Evolutionary conservation across 2,888 invertebrate genomes (phyloP), one percentile per base, ranked within the genome.

Genomic region (Tineola bisselliella): DNA sequence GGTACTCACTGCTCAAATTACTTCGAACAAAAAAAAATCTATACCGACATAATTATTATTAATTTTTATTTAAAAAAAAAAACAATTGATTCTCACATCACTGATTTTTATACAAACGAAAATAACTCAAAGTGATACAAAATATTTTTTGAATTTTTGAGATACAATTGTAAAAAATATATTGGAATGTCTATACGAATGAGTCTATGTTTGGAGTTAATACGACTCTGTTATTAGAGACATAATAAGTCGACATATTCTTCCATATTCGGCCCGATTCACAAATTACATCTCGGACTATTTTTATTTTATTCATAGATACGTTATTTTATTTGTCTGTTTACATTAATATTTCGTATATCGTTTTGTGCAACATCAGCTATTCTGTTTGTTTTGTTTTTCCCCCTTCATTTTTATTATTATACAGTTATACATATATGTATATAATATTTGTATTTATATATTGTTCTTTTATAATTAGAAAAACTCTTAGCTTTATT

Each of bases 281-380:
- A 66, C 64, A 69, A 84, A 87, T 87, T 82, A 71, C 71, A 86
- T 86, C 79, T 71, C 63, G 72, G 43, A 72, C 75, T 81, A 86
- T 87, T 84, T 84, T 83, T 86, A 87, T 88, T 87, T 87, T 87
- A 88, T 88, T 84, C 87, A 87, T 87, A 83, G 86, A 75, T 72
- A 64, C 63, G 69, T 69, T 74, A 80, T 77, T 84, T 84, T 83
- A 87, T 87, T 76, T 77, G 70, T 77, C 84, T 87, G 86, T 86
- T 87, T 86, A 84, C 84, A 38, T 38, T 38, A 38, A 25, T 38
- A 12, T 38, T 38, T 38, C n/a, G 38, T 38, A 38, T 10, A 38
- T 38, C 38, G n/a, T 38, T 38, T 38, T 38, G 3, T 38, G 38
- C 38, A 38, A 38, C 6, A 38, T 38, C 38, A 3, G 38, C 10